Evolutionary conservation across 2,888 invertebrate species (phyloP), one percentile per base, ranked within the genome.

Genomic region (Chrysolina oricalcia): DNA sequence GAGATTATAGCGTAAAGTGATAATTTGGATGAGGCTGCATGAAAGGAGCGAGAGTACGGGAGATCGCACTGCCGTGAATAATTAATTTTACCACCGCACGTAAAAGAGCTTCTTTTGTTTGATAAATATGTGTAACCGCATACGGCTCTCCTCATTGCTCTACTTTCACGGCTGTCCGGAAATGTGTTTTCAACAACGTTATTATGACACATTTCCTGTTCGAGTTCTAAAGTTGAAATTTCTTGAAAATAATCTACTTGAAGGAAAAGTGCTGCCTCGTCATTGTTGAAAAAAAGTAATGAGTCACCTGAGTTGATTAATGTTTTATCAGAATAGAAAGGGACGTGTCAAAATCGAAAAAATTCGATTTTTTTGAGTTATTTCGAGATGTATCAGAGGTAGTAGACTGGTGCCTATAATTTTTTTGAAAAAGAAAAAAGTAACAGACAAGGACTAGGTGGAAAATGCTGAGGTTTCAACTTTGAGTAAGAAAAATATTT

Each of bases 1-100:
- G 85, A 83, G 86, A 86, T 86, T 86, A 86, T 84, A 82, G 81
- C 84, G 83, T 84, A 84, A 84, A 86, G 85, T 86, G 86, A 86
- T 86, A 86, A 86, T 86, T 86, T 85, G 84, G 84, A 85, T 83
- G 84, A 85, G 83, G 80, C 81, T 80, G 83, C 80, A 83, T 83
- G 82, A 82, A 81, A 84, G 83, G 83, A 83, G 82, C 78, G 81
- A 80, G 79, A 78, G 83, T 83, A 82, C 78, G 81, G 81, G 79
- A 79, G 81, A 82, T 83, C 80, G 81, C 76, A 82, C 75, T 78
- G 78, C 78, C 79, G 83, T 85, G 84, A 86, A 86, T 86, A 81
- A 85, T 86, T 85, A 84, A 85, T 85, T 79, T 82, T 82, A 76
- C 81, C 77, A 77, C 75, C 74, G 76, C 76, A 74, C 78, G 81